These are phyloP conservation scores for Stigmatopora nigra DNA, from an alignment of 2,113 vertebrate genomes.

Conservation along the genomic window DNA sequence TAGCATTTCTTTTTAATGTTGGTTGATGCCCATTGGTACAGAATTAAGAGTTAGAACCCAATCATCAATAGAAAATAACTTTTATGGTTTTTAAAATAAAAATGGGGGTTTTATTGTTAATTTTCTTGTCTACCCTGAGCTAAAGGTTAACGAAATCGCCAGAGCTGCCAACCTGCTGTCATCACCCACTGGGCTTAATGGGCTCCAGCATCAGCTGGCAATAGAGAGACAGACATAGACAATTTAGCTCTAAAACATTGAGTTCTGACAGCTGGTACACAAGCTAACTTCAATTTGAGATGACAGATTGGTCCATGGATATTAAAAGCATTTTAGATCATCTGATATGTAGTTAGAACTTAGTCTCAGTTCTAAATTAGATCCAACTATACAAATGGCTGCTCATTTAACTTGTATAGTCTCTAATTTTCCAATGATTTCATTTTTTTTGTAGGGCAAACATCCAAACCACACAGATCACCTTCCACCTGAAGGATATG, in stretches of 20 bases:
- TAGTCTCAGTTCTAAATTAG: background rate
- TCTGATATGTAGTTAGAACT: background rate
- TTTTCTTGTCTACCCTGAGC: constrained; percentile 30
- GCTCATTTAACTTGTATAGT: background rate
- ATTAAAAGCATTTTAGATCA: background rate
- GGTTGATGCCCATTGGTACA: background rate
- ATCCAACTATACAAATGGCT: background rate
- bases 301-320: background rate
- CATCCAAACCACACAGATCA: constrained; percentile 87
- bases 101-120: constrained; percentile 5
- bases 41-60: background rate
- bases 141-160: constrained; percentile 67
- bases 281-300: background rate
- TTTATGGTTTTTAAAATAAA: constrained; percentile 3
- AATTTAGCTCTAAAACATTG: background rate
- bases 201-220: constrained; percentile 37
- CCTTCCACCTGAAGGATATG: constrained; percentile 89
- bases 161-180: constrained; percentile 53
- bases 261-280: background rate
- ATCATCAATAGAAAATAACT: constrained; percentile 23
- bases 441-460: constrained; percentile 76
- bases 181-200: constrained; percentile 58
- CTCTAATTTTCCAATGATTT: background rate
- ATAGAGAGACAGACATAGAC: constrained; percentile 12
- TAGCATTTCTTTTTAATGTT: background rate